Evolutionary conservation across 2,888 invertebrate species (phyloP), one percentile per base, ranked within the genome.

Genomic region (Agrotis exclamationis): DNA sequence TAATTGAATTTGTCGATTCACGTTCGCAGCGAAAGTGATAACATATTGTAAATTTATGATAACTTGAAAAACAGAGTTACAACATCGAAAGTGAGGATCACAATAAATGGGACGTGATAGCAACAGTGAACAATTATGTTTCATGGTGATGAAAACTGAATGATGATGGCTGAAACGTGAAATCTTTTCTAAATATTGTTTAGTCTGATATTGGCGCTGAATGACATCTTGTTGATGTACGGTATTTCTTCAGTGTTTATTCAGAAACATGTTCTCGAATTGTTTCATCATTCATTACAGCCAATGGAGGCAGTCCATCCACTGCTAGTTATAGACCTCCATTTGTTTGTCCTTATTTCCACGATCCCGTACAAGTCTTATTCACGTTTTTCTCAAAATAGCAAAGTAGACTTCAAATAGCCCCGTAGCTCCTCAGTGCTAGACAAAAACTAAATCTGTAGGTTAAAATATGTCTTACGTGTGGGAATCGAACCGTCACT

Each of bases 71-170:
- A 47, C 57, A 57, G 57, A 4, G n/a, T 60, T 57, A 76, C 76
- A 78, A 80, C 80, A 77, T 56, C 59, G 14, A 80, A 74, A 68
- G 76, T 80, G 69, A n/a, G 62, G 63, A 24, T 44, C 28, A 47
- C 68, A 76, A 63, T 50, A 80, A 77, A 60, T 45, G 14, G 75
- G 75, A 75, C 39, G 63, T 74, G 80, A 18, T 16, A 45, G 44
- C 22, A 58, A 79, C 20, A 66, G 14, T 48, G 68, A 51, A 24
- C 39, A 56, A 16, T 58, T 44, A 50, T 63, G 63, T 50, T 56
- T 48, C 14, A 48, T 74, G 59, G 0, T n/a, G 3, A 47, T 73
- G 51, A 47, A 33, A 14, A 39, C 62, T 62, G 22, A 20, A 33
- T 65, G 48, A 44, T 28, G 39, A 50, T 3, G 22, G 28, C 16